Evolutionary conservation across 1,140 invertebrate species (phyloP).

Genomic region (Eupeodes corollae): DNA sequence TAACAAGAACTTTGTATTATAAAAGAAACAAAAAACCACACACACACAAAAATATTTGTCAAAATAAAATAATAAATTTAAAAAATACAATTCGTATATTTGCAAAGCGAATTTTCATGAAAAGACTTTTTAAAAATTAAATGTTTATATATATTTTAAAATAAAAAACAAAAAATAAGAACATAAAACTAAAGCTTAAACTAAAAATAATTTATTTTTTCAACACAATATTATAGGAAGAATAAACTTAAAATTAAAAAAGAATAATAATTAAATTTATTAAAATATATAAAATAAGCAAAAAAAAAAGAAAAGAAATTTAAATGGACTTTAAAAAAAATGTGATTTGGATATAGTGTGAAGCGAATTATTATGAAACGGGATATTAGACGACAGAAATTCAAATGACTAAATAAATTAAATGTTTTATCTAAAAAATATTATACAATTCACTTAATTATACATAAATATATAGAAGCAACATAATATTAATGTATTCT

Average conservation of each 20-base stretch:
- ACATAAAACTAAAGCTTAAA: constrained; percentile 1
- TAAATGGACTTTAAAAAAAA: not conserved
- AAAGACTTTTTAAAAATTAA: constrained; percentile 2
- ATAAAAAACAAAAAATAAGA: not conserved
- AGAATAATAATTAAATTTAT: constrained; percentile 8
- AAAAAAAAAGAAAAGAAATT: not conserved
- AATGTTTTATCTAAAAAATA: too few relatives aligned
- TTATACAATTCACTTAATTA: too few relatives aligned
- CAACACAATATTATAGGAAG: constrained; percentile 4
- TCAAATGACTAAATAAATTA: too few relatives aligned
- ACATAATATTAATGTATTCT: too few relatives aligned
- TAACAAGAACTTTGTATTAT: not conserved
- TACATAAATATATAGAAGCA: too few relatives aligned
- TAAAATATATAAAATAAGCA: constrained; percentile 3
- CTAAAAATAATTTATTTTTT: constrained; percentile 8
- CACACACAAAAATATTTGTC: not conserved
- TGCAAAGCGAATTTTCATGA: constrained; percentile 1
- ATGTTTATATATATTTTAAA: constrained; percentile 2
- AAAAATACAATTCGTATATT: not conserved
- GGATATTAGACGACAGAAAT: too few relatives aligned
- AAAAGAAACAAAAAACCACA: not conserved
- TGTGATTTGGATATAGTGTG: too few relatives aligned
- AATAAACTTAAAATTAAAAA: constrained; percentile 12
- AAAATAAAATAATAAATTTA: constrained; percentile 1
- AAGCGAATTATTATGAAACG: too few relatives aligned